Base-by-base conservation (phyloP, 2,113 vertebrate genomes). In the Geococcyx californianus region DNA sequence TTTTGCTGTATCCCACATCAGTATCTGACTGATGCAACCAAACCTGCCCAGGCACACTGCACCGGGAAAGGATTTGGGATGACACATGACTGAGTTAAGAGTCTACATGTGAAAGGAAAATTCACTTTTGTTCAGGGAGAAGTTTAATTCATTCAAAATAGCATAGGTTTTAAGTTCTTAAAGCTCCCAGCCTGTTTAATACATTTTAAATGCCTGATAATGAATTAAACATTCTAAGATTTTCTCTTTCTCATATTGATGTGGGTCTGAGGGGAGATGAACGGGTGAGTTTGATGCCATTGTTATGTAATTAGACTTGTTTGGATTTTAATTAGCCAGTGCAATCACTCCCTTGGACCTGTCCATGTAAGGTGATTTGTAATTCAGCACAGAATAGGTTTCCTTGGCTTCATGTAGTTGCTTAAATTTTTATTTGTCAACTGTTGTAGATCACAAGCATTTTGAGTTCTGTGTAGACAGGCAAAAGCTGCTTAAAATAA, bases 401-500 rank as follows among this genome's bases (percentile, higher is more conserved):
- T 66, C 19, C 63, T 59, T 84, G 49, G 86, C 84, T 92, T 91
- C 87, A 93, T 1, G 2, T 77, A 83, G 63, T 70, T 81, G 66
- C 87, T 95, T 85, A 96, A 47, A 90, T 96, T 94, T 92, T 96
- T 93, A 51, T 93, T 97, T 97, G 90, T 93, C 92, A 88, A 29
- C 66, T 44, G 31, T 55, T 80, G 80, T 73, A 82, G 38, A 89
- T 89, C 85, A 89, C 70, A 90, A 66, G 69, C 47, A 60, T 94
- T 96, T 97, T 85, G 68, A 89, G 15, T 83, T 82, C 75, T 92
- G 47, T 74, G 80, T n/a, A 91, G 93, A 80, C 29, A 60, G 73
- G 87, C 51, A 79, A 86, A 83, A 70, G 26, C 74, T 94, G n/a
- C 80, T 81, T 83, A 90, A 95, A 93, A 82, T 92, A 96, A 87